Percentiles rank a stretch among this genome's conserved stretches.
phyloP scores from a whole-genome alignment of 1,140 invertebrate species.

The Hypsibius dujardini region DNA sequence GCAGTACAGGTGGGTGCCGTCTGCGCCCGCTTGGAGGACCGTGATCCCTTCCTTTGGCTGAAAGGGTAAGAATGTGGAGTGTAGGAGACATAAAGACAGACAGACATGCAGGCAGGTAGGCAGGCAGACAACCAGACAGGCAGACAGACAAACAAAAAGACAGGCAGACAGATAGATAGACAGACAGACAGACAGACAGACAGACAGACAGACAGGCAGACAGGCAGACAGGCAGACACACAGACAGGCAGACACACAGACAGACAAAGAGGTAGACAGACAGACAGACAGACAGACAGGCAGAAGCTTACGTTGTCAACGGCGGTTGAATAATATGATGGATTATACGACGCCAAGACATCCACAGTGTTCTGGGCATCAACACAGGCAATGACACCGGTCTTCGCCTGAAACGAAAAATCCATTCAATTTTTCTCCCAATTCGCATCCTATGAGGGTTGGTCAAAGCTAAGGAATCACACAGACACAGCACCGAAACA shows the following conservation, averaged over 20 bases:
- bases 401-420: background rate
- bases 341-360: constrained; percentile 1
- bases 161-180: no score
- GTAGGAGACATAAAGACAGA: background rate
- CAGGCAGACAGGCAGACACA: no score
- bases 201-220: no score
- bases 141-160: no score
- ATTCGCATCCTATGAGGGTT: no score
- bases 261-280: background rate
- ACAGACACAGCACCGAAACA: no score
- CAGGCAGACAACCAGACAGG: no score
- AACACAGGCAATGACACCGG: background rate
- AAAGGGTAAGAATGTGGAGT: background rate
- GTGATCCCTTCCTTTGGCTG: background rate
- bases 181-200: no score
- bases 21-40: background rate
- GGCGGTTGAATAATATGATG: background rate
- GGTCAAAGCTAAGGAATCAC: no score
- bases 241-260: no score
- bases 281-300: background rate
- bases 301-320: background rate
- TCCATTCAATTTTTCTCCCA: no score
- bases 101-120: background rate
- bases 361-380: background rate
- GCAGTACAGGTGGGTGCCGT: background rate